A percentile compares a stretch with the other conserved stretches of the same genome.
Conservation (phyloP, 2,113 vertebrate genomes). For the Xerus inauris region DNA sequence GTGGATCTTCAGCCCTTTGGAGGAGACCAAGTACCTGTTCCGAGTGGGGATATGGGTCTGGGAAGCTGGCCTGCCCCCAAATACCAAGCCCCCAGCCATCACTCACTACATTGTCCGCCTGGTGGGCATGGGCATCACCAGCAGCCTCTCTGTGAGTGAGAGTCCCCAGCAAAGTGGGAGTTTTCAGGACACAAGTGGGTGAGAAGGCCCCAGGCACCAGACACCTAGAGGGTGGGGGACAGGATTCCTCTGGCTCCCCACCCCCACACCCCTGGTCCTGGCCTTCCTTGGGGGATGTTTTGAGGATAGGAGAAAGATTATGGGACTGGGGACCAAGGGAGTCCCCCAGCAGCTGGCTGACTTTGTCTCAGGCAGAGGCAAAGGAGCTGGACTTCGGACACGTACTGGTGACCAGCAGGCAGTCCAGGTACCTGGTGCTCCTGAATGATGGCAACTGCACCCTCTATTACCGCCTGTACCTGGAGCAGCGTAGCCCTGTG, state of each 20-base stretch:
- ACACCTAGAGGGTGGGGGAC: neutral
- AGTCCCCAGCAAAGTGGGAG: neutral
- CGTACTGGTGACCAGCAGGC: constrained; percentile 87
- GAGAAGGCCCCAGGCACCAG: neutral
- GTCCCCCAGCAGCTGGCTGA: neutral
- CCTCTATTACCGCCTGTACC: constrained; percentile 88
- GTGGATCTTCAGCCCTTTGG: constrained; percentile 93
- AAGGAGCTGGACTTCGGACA: constrained; percentile 90
- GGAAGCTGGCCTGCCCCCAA: constrained; percentile 77
- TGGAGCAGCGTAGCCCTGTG: constrained; percentile 85
- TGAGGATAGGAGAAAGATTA: neutral
- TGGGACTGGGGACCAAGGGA: neutral
- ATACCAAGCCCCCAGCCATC: neutral
- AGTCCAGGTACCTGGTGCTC: constrained; percentile 87
- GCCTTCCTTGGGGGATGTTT: neutral
- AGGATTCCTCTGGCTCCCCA: neutral
- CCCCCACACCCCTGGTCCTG: neutral
- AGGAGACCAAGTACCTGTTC: constrained; percentile 88
- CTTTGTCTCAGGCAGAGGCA: constrained; percentile 86
- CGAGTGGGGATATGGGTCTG: constrained; percentile 87
- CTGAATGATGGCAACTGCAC: constrained; percentile 91
- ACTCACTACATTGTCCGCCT: constrained; percentile 86
- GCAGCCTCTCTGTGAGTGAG: constrained; percentile 75
- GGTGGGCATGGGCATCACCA: constrained; percentile 85
- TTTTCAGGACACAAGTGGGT: neutral